These are phyloP conservation scores for Prunella himalayana DNA, from an alignment of 2,113 vertebrate species.

Conservation along the genomic window DNA sequence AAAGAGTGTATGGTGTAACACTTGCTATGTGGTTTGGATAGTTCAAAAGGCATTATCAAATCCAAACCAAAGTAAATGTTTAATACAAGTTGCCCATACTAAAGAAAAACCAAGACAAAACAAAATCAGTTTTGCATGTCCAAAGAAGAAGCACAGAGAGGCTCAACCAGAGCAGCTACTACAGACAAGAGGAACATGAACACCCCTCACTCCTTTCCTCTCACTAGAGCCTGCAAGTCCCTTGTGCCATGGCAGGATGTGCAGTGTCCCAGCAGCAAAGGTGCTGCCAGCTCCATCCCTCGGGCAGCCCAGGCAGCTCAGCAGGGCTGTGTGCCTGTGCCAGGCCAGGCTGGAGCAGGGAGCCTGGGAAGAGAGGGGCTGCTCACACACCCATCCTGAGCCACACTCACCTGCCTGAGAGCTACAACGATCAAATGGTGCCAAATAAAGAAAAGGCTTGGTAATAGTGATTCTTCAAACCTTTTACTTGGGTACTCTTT, in stretches of 20 bases:
- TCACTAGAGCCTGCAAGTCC: background rate
- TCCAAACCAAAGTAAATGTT: background rate
- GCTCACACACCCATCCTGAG: background rate
- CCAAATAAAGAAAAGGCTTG: background rate
- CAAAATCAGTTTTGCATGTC: background rate
- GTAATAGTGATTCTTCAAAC: background rate
- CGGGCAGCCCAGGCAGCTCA: background rate
- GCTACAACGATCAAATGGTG: background rate
- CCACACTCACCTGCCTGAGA: background rate
- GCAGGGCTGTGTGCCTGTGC: rapidly evolving
- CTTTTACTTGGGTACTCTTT: background rate
- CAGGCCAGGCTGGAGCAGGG: rapidly evolving
- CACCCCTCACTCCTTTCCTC: background rate
- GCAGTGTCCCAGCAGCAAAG: background rate
- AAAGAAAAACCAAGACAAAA: background rate
- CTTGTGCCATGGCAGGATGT: background rate
- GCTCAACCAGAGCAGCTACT: background rate
- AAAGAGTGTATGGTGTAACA: background rate
- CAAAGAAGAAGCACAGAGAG: background rate
- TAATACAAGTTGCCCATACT: background rate
- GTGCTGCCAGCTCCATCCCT: background rate
- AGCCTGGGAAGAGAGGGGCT: background rate
- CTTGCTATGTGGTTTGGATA: background rate
- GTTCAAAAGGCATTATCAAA: background rate
- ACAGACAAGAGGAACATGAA: background rate